Evolutionary conservation across 2,113 vertebrate species (phyloP), one percentile per base, ranked within the genome.

Genomic region (Rhea pennata): DNA sequence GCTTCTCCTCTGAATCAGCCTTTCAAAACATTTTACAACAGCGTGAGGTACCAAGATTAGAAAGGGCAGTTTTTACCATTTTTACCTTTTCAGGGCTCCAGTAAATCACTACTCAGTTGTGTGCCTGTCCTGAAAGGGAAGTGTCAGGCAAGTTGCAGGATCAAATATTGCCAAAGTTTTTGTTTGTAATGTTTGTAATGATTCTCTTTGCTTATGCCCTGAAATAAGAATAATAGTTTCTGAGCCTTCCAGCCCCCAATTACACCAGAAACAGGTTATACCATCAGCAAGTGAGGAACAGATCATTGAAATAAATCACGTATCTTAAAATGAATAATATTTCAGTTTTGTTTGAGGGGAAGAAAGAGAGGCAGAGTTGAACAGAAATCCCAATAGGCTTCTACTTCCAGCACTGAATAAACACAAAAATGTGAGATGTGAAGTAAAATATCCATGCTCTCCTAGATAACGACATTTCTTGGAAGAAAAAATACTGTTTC

Each of bases 81-180:
- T 88, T 92, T 88, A 86, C 79, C 76, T 92, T 88, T 94, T 78
- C 80, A 88, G 71, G 95, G 46, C 72, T 86, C 67, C n/a, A 69
- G 6, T 94, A 88, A 87, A 93, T 95, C 61, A 40, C 86, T 90
- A 80, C 5, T 72, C 80, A 75, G 54, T 90, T 78, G 72, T 64
- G 6, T 27, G 16, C 76, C 44, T 87, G 33, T 86, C 1, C 5
- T 90, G 83, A 88, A 93, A 84, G 90, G n/a, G 44, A 89, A 84
- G 12, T 79, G 75, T 90, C 71, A 62, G 67, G 59, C 54, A 79
- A 87, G 74, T 66, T 91, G 17, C 22, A 48, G 15, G 23, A 33
- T 82, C 48, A 40, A 39, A 33, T 87, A 56, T 29, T 64, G 59
- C 71, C 70, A 3, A n/a, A 73, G 40, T 53, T 72, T 61, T 3